A percentile compares a stretch with the other conserved stretches of the same genome.
Conservation (phyloP, 2,113 vertebrate genomes). For the Xerus inauris region DNA sequence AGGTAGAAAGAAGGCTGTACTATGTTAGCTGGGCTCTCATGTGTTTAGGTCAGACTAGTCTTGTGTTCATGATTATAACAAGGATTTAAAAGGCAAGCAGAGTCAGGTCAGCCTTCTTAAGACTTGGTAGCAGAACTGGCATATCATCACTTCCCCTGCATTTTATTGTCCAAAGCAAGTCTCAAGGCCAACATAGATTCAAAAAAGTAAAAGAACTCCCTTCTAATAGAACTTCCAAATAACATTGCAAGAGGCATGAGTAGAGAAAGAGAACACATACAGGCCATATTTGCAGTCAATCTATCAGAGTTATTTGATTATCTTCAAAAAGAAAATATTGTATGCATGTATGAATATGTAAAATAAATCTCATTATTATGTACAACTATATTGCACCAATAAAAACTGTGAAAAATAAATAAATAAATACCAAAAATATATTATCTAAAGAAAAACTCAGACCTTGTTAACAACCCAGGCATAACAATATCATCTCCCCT, state of each 20-base stretch:
- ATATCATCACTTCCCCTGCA: accelerated
- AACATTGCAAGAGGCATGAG: neutral
- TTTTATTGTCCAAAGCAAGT: neutral
- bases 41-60: neutral
- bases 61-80: neutral
- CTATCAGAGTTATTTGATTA: neutral
- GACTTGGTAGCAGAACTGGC: neutral
- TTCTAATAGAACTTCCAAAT: neutral
- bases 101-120: neutral
- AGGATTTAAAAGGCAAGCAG: neutral
- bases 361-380: too few species aligned
- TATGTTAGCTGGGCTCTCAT: neutral
- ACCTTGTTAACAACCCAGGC: neutral
- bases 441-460: neutral
- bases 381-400: too few species aligned
- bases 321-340: neutral
- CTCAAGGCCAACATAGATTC: neutral
- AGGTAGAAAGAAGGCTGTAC: neutral
- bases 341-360: too few species aligned
- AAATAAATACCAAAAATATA: neutral
- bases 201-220: neutral
- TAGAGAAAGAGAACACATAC: neutral
- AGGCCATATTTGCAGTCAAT: neutral
- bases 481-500: neutral
- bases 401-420: too few species aligned